Percentiles rank a stretch among this genome's conserved stretches.
Conservation (phyloP, 37 sponge, comb jelly and placozoan species). For the Corticium candelabrum region DNA sequence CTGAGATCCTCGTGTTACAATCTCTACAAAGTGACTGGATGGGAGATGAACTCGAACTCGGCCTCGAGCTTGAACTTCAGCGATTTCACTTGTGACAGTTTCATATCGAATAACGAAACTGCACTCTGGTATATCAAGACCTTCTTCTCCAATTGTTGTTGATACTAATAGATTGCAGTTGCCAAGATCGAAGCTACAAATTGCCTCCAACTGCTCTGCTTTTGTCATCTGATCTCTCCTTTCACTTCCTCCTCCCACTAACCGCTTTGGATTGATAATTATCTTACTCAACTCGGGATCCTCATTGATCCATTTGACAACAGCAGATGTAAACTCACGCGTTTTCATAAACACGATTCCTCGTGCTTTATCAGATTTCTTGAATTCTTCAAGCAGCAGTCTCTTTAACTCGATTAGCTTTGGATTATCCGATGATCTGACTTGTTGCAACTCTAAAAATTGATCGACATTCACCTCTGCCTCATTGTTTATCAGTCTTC, state of each 20-base stretch:
- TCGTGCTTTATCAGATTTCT: too few species aligned
- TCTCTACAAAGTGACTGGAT: too few species aligned
- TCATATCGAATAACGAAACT: constrained; percentile 57
- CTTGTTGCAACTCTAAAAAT: too few species aligned
- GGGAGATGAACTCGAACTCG: constrained; percentile 54
- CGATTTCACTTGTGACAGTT: constrained; percentile 40
- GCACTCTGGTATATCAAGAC: constrained; percentile 61
- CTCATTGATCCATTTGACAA: too few species aligned
- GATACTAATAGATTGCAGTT: constrained; percentile 42
- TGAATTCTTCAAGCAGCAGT: neutral
- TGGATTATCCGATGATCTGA: neutral
- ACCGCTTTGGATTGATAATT: too few species aligned
- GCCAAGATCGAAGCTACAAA: constrained; percentile 27
- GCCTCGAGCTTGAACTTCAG: constrained; percentile 51
- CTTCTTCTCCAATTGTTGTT: constrained; percentile 65
- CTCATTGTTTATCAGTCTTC: too few species aligned
- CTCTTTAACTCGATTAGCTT: neutral
- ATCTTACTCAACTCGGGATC: too few species aligned
- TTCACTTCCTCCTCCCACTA: neutral
- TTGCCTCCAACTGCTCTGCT: constrained; percentile 27
- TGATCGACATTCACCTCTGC: too few species aligned
- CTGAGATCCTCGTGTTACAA: too few species aligned
- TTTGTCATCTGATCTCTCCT: constrained; percentile 33
- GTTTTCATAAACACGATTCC: too few species aligned
- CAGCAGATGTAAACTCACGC: too few species aligned